A percentile compares a stretch with the other conserved stretches of the same genome.
phyloP scores from a whole-genome alignment of 2,113 vertebrate genomes.

The Oryzias curvinotus region DNA sequence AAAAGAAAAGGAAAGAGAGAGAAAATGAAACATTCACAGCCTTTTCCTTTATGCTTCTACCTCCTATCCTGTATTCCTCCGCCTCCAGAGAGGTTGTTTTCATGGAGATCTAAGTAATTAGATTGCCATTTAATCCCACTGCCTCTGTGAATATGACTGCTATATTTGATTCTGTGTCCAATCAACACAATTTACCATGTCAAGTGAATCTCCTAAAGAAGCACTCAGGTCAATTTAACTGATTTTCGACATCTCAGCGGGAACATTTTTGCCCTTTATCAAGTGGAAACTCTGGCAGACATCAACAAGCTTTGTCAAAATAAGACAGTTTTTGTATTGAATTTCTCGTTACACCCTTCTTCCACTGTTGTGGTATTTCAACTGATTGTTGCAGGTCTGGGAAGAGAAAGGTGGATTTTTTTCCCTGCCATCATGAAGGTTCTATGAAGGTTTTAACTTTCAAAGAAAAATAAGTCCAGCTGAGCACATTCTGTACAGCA shows the following conservation, averaged over 20 bases:
- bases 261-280: slow-evolving; percentile 39
- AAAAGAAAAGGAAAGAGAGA: background rate
- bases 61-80: slow-evolving; percentile 35
- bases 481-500: too few relatives aligned
- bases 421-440: background rate
- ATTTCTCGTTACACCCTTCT: slow-evolving; percentile 26
- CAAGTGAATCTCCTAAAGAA: slow-evolving; percentile 41
- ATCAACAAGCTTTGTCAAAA: slow-evolving; percentile 30
- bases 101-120: slow-evolving; percentile 73
- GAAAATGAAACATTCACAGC: slow-evolving; percentile 21
- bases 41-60: slow-evolving; percentile 25
- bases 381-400: slow-evolving; percentile 21
- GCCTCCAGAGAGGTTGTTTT: slow-evolving; percentile 67
- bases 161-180: slow-evolving; percentile 76
- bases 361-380: slow-evolving; percentile 30
- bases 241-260: slow-evolving; percentile 46
- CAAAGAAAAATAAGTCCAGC: background rate
- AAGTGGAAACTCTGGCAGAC: slow-evolving; percentile 33
- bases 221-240: slow-evolving; percentile 50
- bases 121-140: slow-evolving; percentile 73
- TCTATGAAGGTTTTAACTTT: slow-evolving; percentile 3
- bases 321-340: slow-evolving; percentile 8
- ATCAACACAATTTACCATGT: slow-evolving; percentile 58
- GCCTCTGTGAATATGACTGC: slow-evolving; percentile 64
- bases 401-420: slow-evolving; percentile 21